Evolutionary conservation across 2,797 vertebrate genomes (phyloP).

Genomic region (Melanotaenia nigrans): DNA sequence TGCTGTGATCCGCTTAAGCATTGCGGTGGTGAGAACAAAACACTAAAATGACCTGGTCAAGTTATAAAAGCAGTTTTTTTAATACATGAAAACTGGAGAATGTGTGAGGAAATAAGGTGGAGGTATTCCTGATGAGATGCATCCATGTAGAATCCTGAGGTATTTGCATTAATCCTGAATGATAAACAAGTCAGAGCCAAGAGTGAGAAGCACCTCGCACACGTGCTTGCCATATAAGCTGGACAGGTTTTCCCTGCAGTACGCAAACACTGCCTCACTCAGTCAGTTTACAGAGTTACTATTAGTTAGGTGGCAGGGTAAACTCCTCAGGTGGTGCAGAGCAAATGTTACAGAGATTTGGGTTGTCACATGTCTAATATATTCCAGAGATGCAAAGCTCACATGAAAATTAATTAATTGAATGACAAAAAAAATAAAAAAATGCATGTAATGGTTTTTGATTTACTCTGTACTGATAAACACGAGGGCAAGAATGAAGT

Average conservation of each 20-base stretch:
- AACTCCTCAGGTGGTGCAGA: too few relatives aligned
- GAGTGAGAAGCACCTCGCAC: background rate
- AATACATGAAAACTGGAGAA: background rate
- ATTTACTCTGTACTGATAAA: too few relatives aligned
- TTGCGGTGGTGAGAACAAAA: constrained; percentile 53
- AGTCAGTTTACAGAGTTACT: too few relatives aligned
- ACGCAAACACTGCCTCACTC: background rate
- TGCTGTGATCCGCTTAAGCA: constrained; percentile 31
- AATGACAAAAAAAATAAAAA: background rate
- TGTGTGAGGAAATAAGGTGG: background rate
- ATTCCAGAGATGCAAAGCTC: background rate
- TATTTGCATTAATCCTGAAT: background rate
- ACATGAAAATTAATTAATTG: background rate
- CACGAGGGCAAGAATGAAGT: too few relatives aligned
- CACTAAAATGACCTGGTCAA: constrained; percentile 22
- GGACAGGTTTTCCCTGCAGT: background rate
- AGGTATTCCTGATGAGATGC: background rate
- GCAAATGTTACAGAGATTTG: too few relatives aligned
- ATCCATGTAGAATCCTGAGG: background rate
- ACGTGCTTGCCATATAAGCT: background rate
- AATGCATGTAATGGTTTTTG: too few relatives aligned
- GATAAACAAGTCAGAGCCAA: background rate
- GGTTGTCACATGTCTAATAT: background rate
- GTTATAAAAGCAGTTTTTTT: background rate
- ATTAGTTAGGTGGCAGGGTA: too few relatives aligned